Conservation (phyloP, 2,797 vertebrate species). For the Atherinosoma microstoma region DNA sequence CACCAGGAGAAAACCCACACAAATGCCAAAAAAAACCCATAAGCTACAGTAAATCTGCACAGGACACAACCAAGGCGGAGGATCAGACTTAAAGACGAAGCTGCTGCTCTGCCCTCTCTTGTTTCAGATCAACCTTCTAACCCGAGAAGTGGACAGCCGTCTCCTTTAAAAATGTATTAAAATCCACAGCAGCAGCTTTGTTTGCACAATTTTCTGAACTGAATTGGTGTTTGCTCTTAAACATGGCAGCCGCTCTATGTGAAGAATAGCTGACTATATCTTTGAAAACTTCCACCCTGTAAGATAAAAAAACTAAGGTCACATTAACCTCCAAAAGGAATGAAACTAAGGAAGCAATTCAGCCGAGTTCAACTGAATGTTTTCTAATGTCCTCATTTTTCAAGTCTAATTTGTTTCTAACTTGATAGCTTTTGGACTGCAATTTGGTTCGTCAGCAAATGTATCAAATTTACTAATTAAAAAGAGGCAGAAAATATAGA, state of each 20-base stretch:
- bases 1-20: slow-evolving; percentile 42
- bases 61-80: slow-evolving; percentile 8
- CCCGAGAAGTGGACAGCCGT: slow-evolving; percentile 33
- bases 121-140: slow-evolving; percentile 48
- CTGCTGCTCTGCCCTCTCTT: slow-evolving; percentile 4
- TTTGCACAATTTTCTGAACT: slow-evolving; percentile 38
- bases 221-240: slow-evolving; percentile 15
- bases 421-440: slow-evolving; percentile 60
- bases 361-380: slow-evolving; percentile 25
- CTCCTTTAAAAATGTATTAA: slow-evolving; percentile 32
- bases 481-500: slow-evolving; percentile 57
- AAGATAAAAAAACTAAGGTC: slow-evolving; percentile 39
- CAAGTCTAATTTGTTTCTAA: slow-evolving; percentile 58
- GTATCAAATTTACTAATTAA: slow-evolving; percentile 74
- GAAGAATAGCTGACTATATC: slow-evolving; percentile 8
- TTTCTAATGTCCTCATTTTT: slow-evolving; percentile 61
- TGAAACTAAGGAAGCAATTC: slow-evolving; percentile 27
- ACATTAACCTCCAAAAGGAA: slow-evolving; percentile 24
- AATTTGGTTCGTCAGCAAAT: slow-evolving; percentile 63
- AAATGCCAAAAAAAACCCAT: slow-evolving; percentile 11
- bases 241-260: slow-evolving; percentile 18
- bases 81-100: slow-evolving; percentile 20
- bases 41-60: slow-evolving; percentile 3
- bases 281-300: slow-evolving; percentile 21
- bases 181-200: slow-evolving; percentile 43